Base-by-base conservation (phyloP, 2,797 vertebrate species). In the Clarias laeviceps region DNA sequence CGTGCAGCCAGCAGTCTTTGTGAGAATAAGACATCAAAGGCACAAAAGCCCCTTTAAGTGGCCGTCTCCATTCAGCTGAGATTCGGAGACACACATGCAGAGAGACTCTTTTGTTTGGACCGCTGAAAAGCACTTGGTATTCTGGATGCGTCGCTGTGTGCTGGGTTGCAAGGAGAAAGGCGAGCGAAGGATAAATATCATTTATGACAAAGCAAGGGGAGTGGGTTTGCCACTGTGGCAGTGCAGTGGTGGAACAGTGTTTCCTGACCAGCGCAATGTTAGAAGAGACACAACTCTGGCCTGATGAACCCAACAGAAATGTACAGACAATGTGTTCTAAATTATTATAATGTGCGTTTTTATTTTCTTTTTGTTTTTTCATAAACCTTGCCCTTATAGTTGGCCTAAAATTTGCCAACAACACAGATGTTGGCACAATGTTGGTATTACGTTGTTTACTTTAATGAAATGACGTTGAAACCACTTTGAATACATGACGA, bases 121-220 rank as follows among this genome's bases (percentile, higher is more conserved):
- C 29, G 82, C 86, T 82, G 77, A 90, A 82, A 80, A 87, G 82
- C 88, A 85, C 85, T 90, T 34, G 45, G 82, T 80, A 86, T 88
- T 85, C 86, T 57, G 69, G 61, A 87, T 82, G 29, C 50, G 79
- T 87, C 77, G 65, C 84, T 72, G 82, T 72, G 69, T 87, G 84
- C 87, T 84, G 40, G 82, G 83, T 80, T 54, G 68, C 29, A n/a
- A 81, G 76, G 83, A 85, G 85, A 87, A 85, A 29, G 72, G 62
- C 85, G 56, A 82, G 84, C 40, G 68, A 61, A 68, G 84, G 87
- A 90, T 87, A 87, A 90, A 88, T 87, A 88, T 78, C 34, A 62
- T 88, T 88, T 88, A 90, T 90, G 87, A 88, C 82, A 86, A 80
- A 87, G 76, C 82, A 74, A 73, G 80, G 80, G 82, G 84, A 87